Evolutionary conservation across 37 sponge, comb jelly and placozoan genomes (phyloP).

Genomic region (Bolinopsis microptera): DNA sequence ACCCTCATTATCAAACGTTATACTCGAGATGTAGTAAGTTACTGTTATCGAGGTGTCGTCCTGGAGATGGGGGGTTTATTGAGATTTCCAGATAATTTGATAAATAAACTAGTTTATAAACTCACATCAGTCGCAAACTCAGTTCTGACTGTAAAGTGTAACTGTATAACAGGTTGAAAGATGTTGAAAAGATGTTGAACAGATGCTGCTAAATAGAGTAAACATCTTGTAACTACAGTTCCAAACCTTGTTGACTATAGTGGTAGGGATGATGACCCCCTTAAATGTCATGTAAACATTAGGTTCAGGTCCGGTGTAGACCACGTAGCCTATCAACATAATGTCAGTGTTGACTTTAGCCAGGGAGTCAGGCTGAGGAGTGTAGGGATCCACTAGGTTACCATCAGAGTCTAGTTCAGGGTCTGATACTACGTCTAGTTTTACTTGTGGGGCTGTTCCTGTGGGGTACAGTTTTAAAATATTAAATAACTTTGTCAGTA

Average conservation of each 20-base stretch:
- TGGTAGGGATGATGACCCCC: conserved; percentile 7
- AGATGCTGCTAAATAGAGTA: too few relatives aligned
- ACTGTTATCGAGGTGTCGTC: not conserved
- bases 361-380: not conserved
- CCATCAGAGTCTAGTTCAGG: not conserved
- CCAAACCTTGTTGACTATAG: not conserved
- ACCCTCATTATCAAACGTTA: conserved; percentile 7
- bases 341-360: not conserved
- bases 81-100: too few relatives aligned
- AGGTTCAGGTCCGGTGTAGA: conserved; percentile 4
- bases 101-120: too few relatives aligned
- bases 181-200: too few relatives aligned
- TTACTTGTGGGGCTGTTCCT: not conserved
- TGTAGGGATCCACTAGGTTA: not conserved
- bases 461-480: too few relatives aligned
- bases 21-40: not conserved
- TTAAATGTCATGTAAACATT: not conserved
- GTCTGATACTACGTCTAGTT: not conserved
- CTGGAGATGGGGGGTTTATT: not conserved
- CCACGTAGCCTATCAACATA: not conserved
- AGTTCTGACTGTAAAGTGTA: not conserved
- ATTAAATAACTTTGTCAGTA: too few relatives aligned
- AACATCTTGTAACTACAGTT: too few relatives aligned
- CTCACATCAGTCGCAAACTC: too few relatives aligned
- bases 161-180: not conserved